Base-by-base conservation (phyloP, 2,797 vertebrate species). In the Menidia menidia region DNA sequence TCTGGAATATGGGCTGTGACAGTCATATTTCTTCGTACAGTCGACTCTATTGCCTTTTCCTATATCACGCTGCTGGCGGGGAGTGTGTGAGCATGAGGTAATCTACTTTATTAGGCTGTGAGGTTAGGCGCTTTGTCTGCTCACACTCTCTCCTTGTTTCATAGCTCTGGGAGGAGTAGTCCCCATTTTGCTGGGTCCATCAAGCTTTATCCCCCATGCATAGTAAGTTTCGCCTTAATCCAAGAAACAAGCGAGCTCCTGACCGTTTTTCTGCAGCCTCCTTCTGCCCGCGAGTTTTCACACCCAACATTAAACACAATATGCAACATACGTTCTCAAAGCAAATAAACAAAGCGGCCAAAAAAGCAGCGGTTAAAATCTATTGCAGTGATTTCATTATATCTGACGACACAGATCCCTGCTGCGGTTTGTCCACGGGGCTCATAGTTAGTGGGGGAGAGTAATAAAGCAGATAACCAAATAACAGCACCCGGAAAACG, bases 21-120 rank as follows among this genome's bases (percentile, higher is more conserved):
- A 55, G 68, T 63, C 60, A 78, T 80, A 86, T 79, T 84, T 88
- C 71, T 84, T 80, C 67, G 62, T 60, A 68, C 55, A 61, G 64
- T 77, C 71, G 72, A 64, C 45, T 68, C 75, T 74, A 56, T 79
- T 78, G 62, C 78, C 39, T 86, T 69, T 80, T 50, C 48, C 54
- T 71, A 60, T 39, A 65, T 86, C 80, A 79, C 13, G 39, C 66
- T 74, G 66, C 68, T 68, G 67, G 63, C 75, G 80, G 61, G n/a
- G 53, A 33, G 42, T 71, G 30, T 55, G 62, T 48, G 62, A 73
- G 51, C 60, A 59, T 73, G 60, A 75, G 52, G 60, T 66, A 70
- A 86, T 77, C 66, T 70, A 41, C 50, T 72, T 56, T 59, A 64
- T 51, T 55, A 64, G 71, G 35, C 57, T 73, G 59, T 71, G 62